Conservation (phyloP, 2,113 vertebrate species). For the Megaleporinus macrocephalus region DNA sequence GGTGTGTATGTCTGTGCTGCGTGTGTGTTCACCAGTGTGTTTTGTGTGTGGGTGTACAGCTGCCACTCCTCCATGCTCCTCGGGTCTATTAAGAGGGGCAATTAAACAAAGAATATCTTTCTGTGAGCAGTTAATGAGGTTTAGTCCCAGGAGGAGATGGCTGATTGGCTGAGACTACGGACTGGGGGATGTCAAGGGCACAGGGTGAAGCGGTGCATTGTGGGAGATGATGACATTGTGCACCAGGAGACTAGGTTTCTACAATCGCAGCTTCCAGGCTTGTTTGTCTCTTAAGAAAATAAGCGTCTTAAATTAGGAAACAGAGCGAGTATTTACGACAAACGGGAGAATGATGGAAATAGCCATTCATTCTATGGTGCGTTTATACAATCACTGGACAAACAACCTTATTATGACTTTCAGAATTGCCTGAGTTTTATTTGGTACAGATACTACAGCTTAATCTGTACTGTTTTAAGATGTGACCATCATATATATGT, state of each 20-base stretch:
- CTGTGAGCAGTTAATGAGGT: slow-evolving; percentile 62
- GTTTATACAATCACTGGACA: neutral
- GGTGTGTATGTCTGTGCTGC: slow-evolving; percentile 22
- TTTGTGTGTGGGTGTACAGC: slow-evolving; percentile 63
- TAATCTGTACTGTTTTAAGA: slow-evolving; percentile 4
- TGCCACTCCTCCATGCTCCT: slow-evolving; percentile 64
- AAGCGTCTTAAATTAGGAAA: slow-evolving; percentile 10
- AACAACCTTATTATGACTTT: neutral
- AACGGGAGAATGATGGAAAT: slow-evolving; percentile 3
- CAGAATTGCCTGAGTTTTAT: neutral
- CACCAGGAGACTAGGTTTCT: slow-evolving; percentile 47
- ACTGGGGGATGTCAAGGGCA: slow-evolving; percentile 58
- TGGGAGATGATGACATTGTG: slow-evolving; percentile 53
- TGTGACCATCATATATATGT: neutral
- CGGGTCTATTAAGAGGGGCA: slow-evolving; percentile 56
- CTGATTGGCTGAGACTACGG: slow-evolving; percentile 57
- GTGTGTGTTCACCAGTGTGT: slow-evolving; percentile 47
- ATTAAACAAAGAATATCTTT: slow-evolving; percentile 60
- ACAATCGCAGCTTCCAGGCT: neutral
- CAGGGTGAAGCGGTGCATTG: slow-evolving; percentile 54
- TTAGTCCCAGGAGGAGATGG: slow-evolving; percentile 54
- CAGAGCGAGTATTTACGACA: slow-evolving; percentile 5
- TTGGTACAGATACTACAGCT: no score
- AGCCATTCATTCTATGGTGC: neutral
- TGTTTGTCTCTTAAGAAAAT: slow-evolving; percentile 37